Percentiles rank a stretch among this genome's conserved stretches.
Conservation (phyloP, 2,888 invertebrate species). For the Trichogramma dendrolimi region DNA sequence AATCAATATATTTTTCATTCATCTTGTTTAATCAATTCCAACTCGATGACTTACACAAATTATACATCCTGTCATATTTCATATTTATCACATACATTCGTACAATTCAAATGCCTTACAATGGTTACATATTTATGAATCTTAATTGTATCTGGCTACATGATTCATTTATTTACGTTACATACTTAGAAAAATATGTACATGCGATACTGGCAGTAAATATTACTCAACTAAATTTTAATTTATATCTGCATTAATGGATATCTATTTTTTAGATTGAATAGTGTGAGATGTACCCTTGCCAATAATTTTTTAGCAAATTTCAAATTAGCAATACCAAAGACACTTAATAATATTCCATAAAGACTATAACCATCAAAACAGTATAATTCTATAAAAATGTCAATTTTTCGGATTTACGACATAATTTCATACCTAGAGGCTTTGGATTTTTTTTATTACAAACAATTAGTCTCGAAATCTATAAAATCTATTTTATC, state of each 20-base stretch:
- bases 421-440: too few relatives aligned
- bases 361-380: too few relatives aligned
- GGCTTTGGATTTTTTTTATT: too few relatives aligned
- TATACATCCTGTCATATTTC: slow-evolving; percentile 16
- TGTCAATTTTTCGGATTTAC: too few relatives aligned
- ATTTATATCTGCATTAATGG: slow-evolving; percentile 11
- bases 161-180: slow-evolving; percentile 16
- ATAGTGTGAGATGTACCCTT: background rate
- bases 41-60: slow-evolving; percentile 23
- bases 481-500: too few relatives aligned
- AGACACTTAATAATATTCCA: too few relatives aligned
- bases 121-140: slow-evolving; percentile 19
- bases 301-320: too few relatives aligned
- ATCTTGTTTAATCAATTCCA: slow-evolving; percentile 20
- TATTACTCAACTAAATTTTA: slow-evolving; percentile 24
- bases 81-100: slow-evolving; percentile 27
- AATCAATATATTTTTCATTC: slow-evolving; percentile 14
- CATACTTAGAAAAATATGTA: slow-evolving; percentile 25
- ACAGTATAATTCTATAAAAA: slow-evolving; percentile 16
- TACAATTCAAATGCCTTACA: slow-evolving; percentile 26
- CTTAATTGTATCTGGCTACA: slow-evolving; percentile 24
- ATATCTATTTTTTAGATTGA: slow-evolving; percentile 4
- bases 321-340: too few relatives aligned
- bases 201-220: slow-evolving; percentile 30
- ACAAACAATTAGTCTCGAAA: too few relatives aligned